Conservation (phyloP, 1,140 invertebrate species). For the Hyphantria cunea region DNA sequence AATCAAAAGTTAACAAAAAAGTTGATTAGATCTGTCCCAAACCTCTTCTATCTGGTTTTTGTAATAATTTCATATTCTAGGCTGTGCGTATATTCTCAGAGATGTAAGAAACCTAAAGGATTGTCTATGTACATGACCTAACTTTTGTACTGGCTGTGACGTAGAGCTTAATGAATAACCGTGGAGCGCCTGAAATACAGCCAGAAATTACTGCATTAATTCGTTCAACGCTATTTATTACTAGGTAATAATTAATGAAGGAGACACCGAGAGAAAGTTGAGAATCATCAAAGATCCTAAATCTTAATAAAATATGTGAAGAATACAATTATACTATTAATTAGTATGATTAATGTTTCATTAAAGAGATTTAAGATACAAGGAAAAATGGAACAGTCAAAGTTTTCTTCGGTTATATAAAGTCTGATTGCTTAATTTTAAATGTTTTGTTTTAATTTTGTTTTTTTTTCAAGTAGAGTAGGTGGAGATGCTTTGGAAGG, state of each 20-base stretch:
- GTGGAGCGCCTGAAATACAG: slow-evolving; percentile 27
- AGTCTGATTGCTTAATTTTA: slow-evolving; percentile 2
- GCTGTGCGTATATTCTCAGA: background rate
- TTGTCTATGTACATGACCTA: slow-evolving; percentile 1
- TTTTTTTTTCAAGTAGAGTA: too few species aligned
- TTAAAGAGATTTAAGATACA: slow-evolving; percentile 7
- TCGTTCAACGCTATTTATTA: slow-evolving; percentile 31
- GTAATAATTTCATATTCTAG: too few species aligned
- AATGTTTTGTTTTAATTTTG: too few species aligned
- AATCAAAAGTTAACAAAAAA: too few species aligned
- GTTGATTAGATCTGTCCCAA: too few species aligned
- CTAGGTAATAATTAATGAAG: slow-evolving; percentile 22
- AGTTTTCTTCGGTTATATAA: slow-evolving; percentile 9
- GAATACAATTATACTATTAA: slow-evolving; percentile 17
- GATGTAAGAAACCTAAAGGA: slow-evolving; percentile 10
- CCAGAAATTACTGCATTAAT: slow-evolving; percentile 35
- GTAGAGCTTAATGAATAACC: slow-evolving; percentile 35
- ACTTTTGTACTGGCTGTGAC: slow-evolving; percentile 26
- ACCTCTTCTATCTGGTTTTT: too few species aligned
- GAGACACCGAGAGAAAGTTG: slow-evolving; percentile 6
- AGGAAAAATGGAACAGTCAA: slow-evolving; percentile 8
- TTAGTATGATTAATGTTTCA: slow-evolving; percentile 26
- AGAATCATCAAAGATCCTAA: too few species aligned
- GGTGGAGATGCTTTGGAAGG: too few species aligned
- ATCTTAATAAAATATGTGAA: too few species aligned